A percentile compares a stretch with the other conserved stretches of the same genome.
These are phyloP conservation scores for Addax nasomaculatus DNA, from an alignment of 2,113 vertebrate genomes.

Conservation along the genomic window DNA sequence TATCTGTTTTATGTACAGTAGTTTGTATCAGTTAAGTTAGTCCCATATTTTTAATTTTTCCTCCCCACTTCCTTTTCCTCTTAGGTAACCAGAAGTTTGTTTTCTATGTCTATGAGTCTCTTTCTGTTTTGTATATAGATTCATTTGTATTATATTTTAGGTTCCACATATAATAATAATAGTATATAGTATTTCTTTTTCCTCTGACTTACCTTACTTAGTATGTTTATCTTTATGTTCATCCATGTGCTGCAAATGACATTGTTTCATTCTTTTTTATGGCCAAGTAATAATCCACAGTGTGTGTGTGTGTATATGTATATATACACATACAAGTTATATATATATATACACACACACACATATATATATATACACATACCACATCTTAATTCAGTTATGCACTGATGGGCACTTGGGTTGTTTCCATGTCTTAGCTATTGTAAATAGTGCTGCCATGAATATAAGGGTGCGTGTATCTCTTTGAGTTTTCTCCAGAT, in stretches of 20 bases:
- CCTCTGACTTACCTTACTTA: neutral
- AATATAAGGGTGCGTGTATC: neutral
- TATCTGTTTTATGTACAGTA: neutral
- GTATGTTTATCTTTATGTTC: neutral
- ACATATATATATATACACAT: neutral
- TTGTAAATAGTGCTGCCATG: neutral
- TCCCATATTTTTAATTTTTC: neutral
- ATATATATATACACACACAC: too few species aligned
- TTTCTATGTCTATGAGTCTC: neutral
- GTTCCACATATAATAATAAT: neutral
- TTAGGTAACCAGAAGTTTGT: neutral
- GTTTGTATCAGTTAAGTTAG: neutral
- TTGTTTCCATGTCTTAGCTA: neutral
- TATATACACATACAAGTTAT: too few species aligned
- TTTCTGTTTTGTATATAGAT: neutral
- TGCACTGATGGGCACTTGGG: neutral
- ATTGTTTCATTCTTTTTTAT: neutral
- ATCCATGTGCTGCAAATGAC: neutral
- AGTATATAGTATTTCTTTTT: neutral
- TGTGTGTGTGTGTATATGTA: neutral
- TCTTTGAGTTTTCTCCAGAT: neutral
- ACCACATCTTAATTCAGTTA: neutral
- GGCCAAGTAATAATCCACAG: neutral
- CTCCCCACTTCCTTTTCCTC: neutral
- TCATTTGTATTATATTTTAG: neutral